These are phyloP conservation scores for Eretmocerus hayati DNA, from an alignment of 2,888 invertebrate species.

Conservation along the genomic window DNA sequence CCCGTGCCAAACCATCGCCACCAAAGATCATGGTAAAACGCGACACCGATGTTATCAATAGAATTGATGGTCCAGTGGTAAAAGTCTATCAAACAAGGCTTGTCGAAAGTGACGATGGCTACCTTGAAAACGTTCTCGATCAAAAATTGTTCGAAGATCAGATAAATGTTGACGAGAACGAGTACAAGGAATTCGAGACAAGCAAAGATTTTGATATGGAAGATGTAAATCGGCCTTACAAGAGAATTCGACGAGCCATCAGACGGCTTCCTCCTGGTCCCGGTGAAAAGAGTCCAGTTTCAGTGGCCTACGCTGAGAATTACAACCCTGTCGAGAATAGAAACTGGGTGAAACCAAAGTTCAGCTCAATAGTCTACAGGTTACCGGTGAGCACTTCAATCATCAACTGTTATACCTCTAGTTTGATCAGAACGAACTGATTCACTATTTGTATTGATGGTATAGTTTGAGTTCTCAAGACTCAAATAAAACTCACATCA, in stretches of 20 bases:
- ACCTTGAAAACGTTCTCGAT: not conserved
- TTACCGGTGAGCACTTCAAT: slow-evolving; percentile 48
- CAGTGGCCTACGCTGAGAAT: slow-evolving; percentile 69
- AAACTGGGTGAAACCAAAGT: slow-evolving; percentile 82
- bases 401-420: too few relatives aligned
- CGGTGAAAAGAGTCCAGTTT: slow-evolving; percentile 64
- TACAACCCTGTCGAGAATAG: slow-evolving; percentile 63
- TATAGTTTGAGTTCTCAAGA: too few relatives aligned
- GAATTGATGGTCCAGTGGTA: not conserved
- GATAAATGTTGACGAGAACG: not conserved
- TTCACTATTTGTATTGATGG: too few relatives aligned
- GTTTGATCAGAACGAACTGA: too few relatives aligned
- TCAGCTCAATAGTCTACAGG: slow-evolving; percentile 88
- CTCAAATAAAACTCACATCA: too few relatives aligned
- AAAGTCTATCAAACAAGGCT: not conserved
- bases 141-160: not conserved
- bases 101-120: not conserved
- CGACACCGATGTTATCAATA: slow-evolving; percentile 5
- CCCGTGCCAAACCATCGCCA: slow-evolving; percentile 7
- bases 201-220: not conserved
- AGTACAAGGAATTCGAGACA: not conserved
- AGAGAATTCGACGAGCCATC: slow-evolving; percentile 2
- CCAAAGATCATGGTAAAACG: slow-evolving; percentile 35
- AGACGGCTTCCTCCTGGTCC: slow-evolving; percentile 12
- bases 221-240: not conserved